A percentile compares a stretch with the other conserved stretches of the same genome.
Evolutionary conservation across 2,888 invertebrate species (phyloP).

Genomic region (Archaeoteleia sp.): DNA sequence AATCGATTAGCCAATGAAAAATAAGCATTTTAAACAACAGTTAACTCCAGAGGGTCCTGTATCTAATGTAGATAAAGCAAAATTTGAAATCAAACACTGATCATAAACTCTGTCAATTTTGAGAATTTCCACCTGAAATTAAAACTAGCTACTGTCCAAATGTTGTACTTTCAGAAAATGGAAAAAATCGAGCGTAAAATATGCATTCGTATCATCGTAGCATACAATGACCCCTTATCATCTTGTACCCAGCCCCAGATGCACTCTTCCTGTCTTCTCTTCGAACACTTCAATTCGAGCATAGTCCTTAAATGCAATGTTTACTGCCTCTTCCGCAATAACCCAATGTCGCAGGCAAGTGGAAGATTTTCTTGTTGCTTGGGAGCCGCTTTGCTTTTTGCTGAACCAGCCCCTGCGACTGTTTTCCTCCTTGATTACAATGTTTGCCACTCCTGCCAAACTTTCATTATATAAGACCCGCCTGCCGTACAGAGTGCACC

Average conservation of each 20-base stretch:
- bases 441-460: conserved; percentile 57
- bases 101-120: no score
- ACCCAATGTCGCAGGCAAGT: conserved; percentile 37
- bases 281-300: conserved; percentile 40
- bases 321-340: conserved; percentile 42
- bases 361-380: conserved; percentile 54
- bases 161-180: no score
- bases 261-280: conserved; percentile 13
- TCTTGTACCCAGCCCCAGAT: conserved; percentile 23
- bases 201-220: conserved; percentile 54
- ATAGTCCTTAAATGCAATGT: conserved; percentile 23
- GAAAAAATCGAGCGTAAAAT: conserved; percentile 25
- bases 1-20: no score
- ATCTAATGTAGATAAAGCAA: no score
- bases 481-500: conserved; percentile 9
- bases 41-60: no score
- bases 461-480: conserved; percentile 46
- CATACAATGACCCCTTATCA: conserved; percentile 24
- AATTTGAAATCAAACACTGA: no score
- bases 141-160: no score
- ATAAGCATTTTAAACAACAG: no score
- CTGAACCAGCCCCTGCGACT: conserved; percentile 48
- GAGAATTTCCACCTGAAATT: not conserved
- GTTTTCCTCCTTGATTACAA: conserved; percentile 62
- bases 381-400: conserved; percentile 45